A percentile compares a stretch with the other conserved stretches of the same genome.
Evolutionary conservation across 2,797 vertebrate genomes (phyloP).

Genomic region (Myripristis jacobus): DNA sequence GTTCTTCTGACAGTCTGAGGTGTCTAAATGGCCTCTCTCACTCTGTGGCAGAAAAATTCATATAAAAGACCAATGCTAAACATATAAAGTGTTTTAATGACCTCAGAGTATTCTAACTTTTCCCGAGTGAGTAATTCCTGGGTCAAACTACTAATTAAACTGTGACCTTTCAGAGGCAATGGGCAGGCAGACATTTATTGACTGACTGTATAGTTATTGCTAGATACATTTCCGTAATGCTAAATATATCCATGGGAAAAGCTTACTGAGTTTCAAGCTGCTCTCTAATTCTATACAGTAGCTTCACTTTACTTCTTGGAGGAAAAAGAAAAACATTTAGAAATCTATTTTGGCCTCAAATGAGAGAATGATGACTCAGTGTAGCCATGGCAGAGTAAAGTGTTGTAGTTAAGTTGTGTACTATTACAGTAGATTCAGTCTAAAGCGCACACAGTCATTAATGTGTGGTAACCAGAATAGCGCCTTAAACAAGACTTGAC

Average conservation of each 20-base stretch:
- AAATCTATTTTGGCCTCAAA: constrained; percentile 13
- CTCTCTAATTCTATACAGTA: constrained; percentile 6
- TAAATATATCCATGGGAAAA: constrained; percentile 46
- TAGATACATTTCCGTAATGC: constrained; percentile 39
- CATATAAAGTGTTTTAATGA: constrained; percentile 63
- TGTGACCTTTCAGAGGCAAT: constrained; percentile 32
- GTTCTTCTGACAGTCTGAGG: constrained; percentile 14
- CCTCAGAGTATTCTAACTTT: constrained; percentile 38
- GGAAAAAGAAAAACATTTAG: constrained; percentile 4
- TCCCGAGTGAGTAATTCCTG: constrained; percentile 46
- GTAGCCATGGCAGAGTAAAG: constrained; percentile 15
- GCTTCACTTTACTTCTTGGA: constrained; percentile 12
- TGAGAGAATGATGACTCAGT: constrained; percentile 30
- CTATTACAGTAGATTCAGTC: constrained; percentile 5
- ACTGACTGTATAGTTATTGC: constrained; percentile 32
- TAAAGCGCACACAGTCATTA: constrained; percentile 20
- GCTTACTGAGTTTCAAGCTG: constrained; percentile 14
- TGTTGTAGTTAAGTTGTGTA: neutral
- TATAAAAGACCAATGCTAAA: constrained; percentile 54
- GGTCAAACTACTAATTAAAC: constrained; percentile 65
- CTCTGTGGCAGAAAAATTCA: constrained; percentile 30
- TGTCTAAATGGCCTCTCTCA: constrained; percentile 37
- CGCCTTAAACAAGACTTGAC: constrained; percentile 32
- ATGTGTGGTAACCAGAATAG: constrained; percentile 9
- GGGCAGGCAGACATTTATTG: constrained; percentile 41